Evolutionary conservation across 2,113 vertebrate genomes (phyloP).

Genomic region (Microcebus lehilahytsara): DNA sequence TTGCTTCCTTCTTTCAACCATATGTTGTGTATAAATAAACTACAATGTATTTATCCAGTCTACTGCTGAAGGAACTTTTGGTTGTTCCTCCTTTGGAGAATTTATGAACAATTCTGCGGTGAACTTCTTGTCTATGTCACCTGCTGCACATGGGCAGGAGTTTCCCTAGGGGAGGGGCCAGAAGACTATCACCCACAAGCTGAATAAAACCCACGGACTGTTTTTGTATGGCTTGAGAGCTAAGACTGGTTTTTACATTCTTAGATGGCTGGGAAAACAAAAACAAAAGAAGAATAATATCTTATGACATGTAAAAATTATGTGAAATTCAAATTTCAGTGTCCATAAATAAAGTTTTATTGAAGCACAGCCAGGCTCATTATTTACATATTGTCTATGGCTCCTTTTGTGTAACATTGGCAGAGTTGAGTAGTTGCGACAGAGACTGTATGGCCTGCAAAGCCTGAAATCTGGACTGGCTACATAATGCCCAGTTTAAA

Average conservation of each 20-base stretch:
- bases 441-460: not conserved
- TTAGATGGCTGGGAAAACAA: not conserved
- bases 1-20: conserved; percentile 39
- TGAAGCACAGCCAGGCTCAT: not conserved
- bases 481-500: not conserved
- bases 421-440: not conserved
- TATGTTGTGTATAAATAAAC: not conserved
- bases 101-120: not conserved
- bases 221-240: not conserved
- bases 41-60: not conserved
- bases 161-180: not conserved
- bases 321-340: conserved; percentile 26
- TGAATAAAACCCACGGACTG: not conserved
- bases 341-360: not conserved
- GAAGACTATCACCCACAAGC: not conserved
- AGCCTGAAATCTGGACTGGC: not conserved
- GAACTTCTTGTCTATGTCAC: not conserved
- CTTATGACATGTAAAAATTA: not conserved
- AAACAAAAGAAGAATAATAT: not conserved
- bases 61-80: not conserved
- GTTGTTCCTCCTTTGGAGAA: not conserved
- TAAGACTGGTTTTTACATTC: not conserved
- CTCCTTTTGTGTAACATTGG: not conserved
- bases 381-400: not conserved
- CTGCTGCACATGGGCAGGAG: not conserved